Evolutionary conservation across 2,113 vertebrate species (phyloP).

Genomic region (Lipophrys pholis): DNA sequence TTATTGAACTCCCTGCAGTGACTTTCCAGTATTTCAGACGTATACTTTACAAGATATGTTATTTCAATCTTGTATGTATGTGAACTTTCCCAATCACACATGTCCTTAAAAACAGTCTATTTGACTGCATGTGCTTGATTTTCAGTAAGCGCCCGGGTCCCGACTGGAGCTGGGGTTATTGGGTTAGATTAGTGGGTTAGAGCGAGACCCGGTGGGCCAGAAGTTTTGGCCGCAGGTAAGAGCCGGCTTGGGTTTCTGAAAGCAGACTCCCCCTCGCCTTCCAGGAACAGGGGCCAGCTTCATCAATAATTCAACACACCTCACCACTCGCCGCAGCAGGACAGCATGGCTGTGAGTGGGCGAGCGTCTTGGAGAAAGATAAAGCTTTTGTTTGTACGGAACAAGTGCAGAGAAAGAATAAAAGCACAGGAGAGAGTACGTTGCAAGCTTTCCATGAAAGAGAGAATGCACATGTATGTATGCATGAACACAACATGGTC

Average conservation of each 20-base stretch:
- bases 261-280: slow-evolving; percentile 79
- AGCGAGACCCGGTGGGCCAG: slow-evolving; percentile 46
- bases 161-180: slow-evolving; percentile 35
- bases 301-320: slow-evolving; percentile 85
- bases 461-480: slow-evolving; percentile 14
- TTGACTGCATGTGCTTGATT: slow-evolving; percentile 36
- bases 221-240: slow-evolving; percentile 70
- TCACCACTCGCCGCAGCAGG: slow-evolving; percentile 68
- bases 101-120: slow-evolving; percentile 9
- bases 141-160: slow-evolving; percentile 23
- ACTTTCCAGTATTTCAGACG: too few relatives aligned
- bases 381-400: slow-evolving; percentile 63
- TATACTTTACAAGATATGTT: too few relatives aligned
- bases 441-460: slow-evolving; percentile 13
- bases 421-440: background rate
- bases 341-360: slow-evolving; percentile 57
- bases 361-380: slow-evolving; percentile 56
- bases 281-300: slow-evolving; percentile 81
- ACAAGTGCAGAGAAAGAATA: slow-evolving; percentile 39
- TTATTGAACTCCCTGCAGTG: too few relatives aligned
- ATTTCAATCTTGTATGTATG: too few relatives aligned
- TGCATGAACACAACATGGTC: slow-evolving; percentile 5
- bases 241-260: slow-evolving; percentile 84
- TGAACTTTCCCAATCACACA: background rate
- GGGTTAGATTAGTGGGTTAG: slow-evolving; percentile 56